These are phyloP conservation scores for Tenthredo amoena DNA, from an alignment of 2,888 invertebrate species.

Conservation along the genomic window DNA sequence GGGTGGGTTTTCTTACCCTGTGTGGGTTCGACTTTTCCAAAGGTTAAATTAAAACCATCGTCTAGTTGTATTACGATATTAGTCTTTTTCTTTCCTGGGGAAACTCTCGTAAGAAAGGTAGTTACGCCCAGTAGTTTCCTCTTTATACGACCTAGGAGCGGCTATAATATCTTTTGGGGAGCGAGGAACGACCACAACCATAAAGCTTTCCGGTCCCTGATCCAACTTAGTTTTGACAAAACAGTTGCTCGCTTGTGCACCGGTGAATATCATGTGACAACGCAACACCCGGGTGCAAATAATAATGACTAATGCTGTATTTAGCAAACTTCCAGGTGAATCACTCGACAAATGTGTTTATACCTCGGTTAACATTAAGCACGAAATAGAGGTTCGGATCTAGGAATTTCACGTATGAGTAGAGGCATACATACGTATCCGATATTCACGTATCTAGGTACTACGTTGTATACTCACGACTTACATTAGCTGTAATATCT, in stretches of 20 bases:
- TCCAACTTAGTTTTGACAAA: constrained; percentile 31
- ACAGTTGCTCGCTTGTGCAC: not conserved
- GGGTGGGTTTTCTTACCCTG: not conserved
- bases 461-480: not conserved
- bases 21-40: not conserved
- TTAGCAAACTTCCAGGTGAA: constrained; percentile 11
- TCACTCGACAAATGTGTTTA: constrained; percentile 42
- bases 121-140: constrained; percentile 41
- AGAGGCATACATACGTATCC: not conserved
- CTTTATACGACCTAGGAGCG: constrained; percentile 26
- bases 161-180: constrained; percentile 34
- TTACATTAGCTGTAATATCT: constrained; percentile 1
- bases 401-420: not conserved
- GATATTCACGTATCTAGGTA: not conserved
- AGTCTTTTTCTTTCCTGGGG: not conserved
- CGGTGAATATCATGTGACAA: not conserved
- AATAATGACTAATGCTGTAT: constrained; percentile 41
- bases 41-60: constrained; percentile 18
- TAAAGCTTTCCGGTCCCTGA: not conserved
- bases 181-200: constrained; percentile 32
- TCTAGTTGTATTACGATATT: not conserved
- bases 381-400: constrained; percentile 2
- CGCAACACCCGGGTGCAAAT: not conserved
- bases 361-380: constrained; percentile 36
- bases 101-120: constrained; percentile 38